These are phyloP conservation scores for Hypotaenidia philippensis DNA, from an alignment of 2,797 vertebrate species.

Conservation along the genomic window DNA sequence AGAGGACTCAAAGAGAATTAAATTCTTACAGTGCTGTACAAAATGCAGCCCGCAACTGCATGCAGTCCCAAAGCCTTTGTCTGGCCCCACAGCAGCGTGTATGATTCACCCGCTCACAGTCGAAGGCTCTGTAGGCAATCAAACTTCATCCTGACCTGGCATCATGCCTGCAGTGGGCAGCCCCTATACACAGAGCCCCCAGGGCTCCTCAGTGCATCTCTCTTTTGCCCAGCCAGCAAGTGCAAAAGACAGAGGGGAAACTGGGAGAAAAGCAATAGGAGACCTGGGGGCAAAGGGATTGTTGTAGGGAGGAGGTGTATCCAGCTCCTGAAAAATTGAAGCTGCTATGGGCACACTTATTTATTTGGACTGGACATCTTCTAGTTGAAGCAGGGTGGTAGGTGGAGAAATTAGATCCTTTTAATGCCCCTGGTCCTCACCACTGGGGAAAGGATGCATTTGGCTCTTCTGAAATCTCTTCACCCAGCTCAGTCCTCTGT, in stretches of 20 bases:
- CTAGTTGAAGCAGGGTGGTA: background rate
- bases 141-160: constrained; percentile 6
- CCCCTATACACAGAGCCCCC: background rate
- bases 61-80: background rate
- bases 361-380: background rate
- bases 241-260: background rate
- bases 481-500: background rate
- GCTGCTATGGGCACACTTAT: background rate
- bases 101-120: constrained; percentile 12
- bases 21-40: background rate
- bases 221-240: background rate
- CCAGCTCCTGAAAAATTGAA: background rate
- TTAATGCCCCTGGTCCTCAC: background rate
- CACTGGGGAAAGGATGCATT: background rate
- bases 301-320: background rate
- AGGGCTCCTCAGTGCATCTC: background rate
- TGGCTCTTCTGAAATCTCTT: background rate
- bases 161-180: background rate
- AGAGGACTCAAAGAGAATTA: constrained; percentile 7
- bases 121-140: background rate
- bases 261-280: background rate
- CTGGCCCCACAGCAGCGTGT: background rate
- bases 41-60: background rate
- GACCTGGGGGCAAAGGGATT: background rate
- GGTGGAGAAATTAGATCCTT: background rate